Evolutionary conservation across 2,888 invertebrate species (phyloP).

Genomic region (Oscheius sp.): DNA sequence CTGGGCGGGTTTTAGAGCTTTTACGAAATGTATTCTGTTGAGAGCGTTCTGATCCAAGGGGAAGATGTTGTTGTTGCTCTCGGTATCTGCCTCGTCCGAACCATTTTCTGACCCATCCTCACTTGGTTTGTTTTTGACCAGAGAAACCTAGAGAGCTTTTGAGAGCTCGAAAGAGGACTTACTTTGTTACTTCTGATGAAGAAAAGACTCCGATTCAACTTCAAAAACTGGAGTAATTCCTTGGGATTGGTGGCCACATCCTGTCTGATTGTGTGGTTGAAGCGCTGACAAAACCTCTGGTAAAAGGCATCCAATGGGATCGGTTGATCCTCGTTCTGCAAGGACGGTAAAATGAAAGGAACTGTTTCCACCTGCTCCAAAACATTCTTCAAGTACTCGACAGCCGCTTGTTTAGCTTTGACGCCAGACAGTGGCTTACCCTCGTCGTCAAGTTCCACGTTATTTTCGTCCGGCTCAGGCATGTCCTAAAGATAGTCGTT

Average conservation of each 20-base stretch:
- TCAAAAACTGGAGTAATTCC: slow-evolving; percentile 87
- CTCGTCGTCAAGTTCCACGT: slow-evolving; percentile 68
- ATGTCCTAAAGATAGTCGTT: slow-evolving; percentile 52
- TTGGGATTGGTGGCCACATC: slow-evolving; percentile 88
- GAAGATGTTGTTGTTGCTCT: slow-evolving; percentile 62
- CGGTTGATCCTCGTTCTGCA: slow-evolving; percentile 67
- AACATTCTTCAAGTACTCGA: slow-evolving; percentile 66
- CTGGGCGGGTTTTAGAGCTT: slow-evolving; percentile 66
- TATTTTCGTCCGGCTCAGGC: slow-evolving; percentile 67
- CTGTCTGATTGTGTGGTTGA: slow-evolving; percentile 68
- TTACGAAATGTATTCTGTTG: slow-evolving; percentile 61
- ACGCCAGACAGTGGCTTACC: slow-evolving; percentile 66
- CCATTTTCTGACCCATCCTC: slow-evolving; percentile 68
- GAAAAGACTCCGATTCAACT: slow-evolving; percentile 91
- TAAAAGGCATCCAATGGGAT: slow-evolving; percentile 69
- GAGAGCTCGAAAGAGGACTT: slow-evolving; percentile 40
- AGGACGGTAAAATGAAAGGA: background rate
- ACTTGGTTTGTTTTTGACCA: slow-evolving; percentile 64
- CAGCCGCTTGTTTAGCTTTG: slow-evolving; percentile 69
- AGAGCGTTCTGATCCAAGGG: slow-evolving; percentile 64
- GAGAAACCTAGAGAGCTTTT: slow-evolving; percentile 43
- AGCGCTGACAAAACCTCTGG: slow-evolving; percentile 68
- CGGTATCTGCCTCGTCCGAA: slow-evolving; percentile 52
- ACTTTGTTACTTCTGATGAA: slow-evolving; percentile 87
- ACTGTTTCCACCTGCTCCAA: slow-evolving; percentile 61